Conservation (phyloP, 2,113 vertebrate genomes). For the Silurus meridionalis region DNA sequence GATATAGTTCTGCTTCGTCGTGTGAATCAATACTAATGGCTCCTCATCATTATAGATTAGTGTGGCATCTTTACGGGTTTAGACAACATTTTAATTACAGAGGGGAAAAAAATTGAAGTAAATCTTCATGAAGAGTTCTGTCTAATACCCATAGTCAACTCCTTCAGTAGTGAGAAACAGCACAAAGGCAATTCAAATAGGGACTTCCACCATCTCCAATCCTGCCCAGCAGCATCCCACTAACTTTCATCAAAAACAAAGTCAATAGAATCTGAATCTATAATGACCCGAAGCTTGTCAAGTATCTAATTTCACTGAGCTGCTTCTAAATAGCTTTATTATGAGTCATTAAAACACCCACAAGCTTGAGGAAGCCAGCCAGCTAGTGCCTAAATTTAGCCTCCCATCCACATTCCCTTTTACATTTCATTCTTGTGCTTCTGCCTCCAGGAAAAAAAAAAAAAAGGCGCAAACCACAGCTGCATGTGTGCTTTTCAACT, state of each 20-base stretch:
- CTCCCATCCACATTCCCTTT: constrained; percentile 81
- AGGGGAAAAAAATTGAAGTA: not conserved
- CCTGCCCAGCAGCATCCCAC: constrained; percentile 11
- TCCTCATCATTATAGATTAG: not conserved
- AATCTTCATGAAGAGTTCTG: not conserved
- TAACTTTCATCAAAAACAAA: constrained; percentile 14
- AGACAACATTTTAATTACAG: not conserved
- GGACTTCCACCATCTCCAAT: constrained; percentile 5
- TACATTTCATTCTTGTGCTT: constrained; percentile 62
- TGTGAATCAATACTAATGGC: not conserved
- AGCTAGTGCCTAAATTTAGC: constrained; percentile 98
- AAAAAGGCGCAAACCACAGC: constrained; percentile 28
- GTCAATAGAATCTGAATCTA: constrained; percentile 87
- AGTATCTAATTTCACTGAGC: constrained; percentile 99
- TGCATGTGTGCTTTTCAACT: constrained; percentile 39
- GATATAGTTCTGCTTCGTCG: not conserved
- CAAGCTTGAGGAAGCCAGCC: constrained; percentile 97
- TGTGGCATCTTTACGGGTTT: not conserved
- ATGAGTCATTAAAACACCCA: constrained; percentile 99
- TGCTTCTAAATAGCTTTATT: constrained; percentile 99
- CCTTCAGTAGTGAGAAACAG: not conserved
- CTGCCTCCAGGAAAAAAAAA: constrained; percentile 51
- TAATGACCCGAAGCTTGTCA: constrained; percentile 96
- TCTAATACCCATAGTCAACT: not conserved
- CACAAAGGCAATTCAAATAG: not conserved